Evolutionary conservation across 1,140 invertebrate species (phyloP).

Genomic region (Drosophila funebris): DNA sequence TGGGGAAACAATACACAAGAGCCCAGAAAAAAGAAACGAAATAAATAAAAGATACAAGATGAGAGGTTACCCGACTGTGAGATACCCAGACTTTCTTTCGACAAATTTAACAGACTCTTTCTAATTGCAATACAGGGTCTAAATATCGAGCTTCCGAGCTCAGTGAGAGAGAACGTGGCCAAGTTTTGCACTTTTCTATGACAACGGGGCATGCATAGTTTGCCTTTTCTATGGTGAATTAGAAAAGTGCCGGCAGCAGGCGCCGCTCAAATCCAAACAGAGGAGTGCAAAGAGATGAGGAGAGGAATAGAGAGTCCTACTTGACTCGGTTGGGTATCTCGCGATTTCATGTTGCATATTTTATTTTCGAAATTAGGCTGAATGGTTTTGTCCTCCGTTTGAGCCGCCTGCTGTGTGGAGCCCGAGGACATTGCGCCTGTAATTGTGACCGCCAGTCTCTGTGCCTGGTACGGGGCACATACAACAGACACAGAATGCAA

Average conservation of each 20-base stretch:
- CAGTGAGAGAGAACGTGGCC: constrained; percentile 13
- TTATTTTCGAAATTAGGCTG: constrained; percentile 77
- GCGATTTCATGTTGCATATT: constrained; percentile 69
- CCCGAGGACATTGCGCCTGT: constrained; percentile 21
- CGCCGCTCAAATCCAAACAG: constrained; percentile 63
- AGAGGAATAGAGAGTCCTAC: background rate
- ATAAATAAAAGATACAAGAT: background rate
- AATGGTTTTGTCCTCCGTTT: constrained; percentile 21
- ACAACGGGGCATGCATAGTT: constrained; percentile 45
- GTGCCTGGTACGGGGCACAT: constrained; percentile 17
- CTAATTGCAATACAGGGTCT: background rate
- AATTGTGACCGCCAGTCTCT: constrained; percentile 26
- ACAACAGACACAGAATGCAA: background rate
- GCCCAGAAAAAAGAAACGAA: constrained; percentile 10
- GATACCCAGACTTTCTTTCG: no score
- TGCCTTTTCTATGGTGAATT: constrained; percentile 53
- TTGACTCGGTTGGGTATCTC: constrained; percentile 18
- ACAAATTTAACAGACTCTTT: background rate
- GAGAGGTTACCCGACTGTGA: background rate
- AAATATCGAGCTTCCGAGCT: no score
- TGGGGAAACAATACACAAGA: constrained; percentile 57
- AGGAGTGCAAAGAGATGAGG: background rate
- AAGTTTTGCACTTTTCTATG: constrained; percentile 1
- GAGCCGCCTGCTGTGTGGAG: constrained; percentile 39
- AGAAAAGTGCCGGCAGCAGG: constrained; percentile 75